Conservation (phyloP, 2,797 vertebrate genomes). For the Chelmon rostratus region DNA sequence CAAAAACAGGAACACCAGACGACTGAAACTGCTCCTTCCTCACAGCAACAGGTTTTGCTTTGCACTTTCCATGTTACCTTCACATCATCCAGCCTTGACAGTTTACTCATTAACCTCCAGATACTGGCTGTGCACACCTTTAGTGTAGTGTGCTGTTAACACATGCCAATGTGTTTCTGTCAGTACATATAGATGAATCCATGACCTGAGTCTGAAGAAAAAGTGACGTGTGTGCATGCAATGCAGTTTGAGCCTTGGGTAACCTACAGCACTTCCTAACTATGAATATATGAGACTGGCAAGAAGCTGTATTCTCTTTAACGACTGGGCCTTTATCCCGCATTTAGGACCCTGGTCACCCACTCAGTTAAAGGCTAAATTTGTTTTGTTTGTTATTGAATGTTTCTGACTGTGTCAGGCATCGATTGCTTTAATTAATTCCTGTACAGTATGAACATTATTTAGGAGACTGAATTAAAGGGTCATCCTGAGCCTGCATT, state of each 20-base stretch:
- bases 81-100: constrained; percentile 24
- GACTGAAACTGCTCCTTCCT: neutral
- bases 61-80: constrained; percentile 12
- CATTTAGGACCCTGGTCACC: neutral
- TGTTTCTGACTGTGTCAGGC: neutral
- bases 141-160: neutral
- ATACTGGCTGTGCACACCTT: constrained; percentile 13
- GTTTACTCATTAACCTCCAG: constrained; percentile 69
- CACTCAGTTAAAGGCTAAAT: neutral
- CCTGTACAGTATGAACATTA: neutral
- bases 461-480: neutral
- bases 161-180: constrained; percentile 43
- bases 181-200: constrained; percentile 23
- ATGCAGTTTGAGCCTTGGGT: neutral
- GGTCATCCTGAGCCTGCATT: no score
- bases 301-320: neutral
- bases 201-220: neutral
- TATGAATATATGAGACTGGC: neutral
- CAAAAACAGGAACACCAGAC: constrained; percentile 1
- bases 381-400: no score
- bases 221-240: neutral
- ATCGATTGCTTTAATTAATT: neutral
- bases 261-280: neutral
- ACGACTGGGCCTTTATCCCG: neutral
- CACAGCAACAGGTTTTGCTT: neutral